Base-by-base conservation (phyloP, 2,797 vertebrate genomes). In the Malacoctenus gilli region DNA sequence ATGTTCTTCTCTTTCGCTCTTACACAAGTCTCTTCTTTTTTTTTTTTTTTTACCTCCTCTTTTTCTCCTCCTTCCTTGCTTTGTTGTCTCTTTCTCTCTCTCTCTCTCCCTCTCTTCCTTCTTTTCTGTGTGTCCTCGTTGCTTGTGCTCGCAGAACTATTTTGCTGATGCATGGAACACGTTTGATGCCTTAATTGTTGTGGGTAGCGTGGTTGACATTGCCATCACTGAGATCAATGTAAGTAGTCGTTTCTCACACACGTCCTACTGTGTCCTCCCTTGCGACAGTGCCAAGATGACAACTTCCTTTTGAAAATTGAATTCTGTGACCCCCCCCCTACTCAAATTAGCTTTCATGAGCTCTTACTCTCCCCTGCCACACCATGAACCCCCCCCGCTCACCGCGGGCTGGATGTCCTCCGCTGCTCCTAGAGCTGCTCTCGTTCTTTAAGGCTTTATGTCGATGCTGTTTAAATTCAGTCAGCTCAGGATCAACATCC, bases 131-230 rank as follows among this genome's bases (percentile, higher is more conserved):
- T 84, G 61, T 84, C 75, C 83, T 68, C 91, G 89, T 62, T 85
- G 88, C 91, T 91, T 90, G 86, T 91, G 89, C 92, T 93, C 91
- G 91, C 96, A 99, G 97, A 96, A 99, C 94, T 99, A 99, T 97
- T 99, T 99, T 94, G 94, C 95, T 93, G 97, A 99, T 95, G 96
- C 96, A 96, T 99, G 97, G 97, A 99, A 99, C 95, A 97, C 96
- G 83, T 99, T 99, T 95, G 97, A 99, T 95, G 97, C 97, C 93
- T 95, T 98, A 95, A 99, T 99, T 95, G 97, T 99, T 96, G 97
- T 99, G 89, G 97, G 97, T 96, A 99, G 97, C 94, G 93, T 99
- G 94, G 96, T 99, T 95, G 97, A 99, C 94, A 99, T 99, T 95
- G 97, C 97, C 93, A 98, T 99, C 93, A 98, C 97, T 92, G 96